These are phyloP conservation scores for Pygoscelis antarcticus DNA, from an alignment of 2,113 vertebrate species.

Conservation along the genomic window DNA sequence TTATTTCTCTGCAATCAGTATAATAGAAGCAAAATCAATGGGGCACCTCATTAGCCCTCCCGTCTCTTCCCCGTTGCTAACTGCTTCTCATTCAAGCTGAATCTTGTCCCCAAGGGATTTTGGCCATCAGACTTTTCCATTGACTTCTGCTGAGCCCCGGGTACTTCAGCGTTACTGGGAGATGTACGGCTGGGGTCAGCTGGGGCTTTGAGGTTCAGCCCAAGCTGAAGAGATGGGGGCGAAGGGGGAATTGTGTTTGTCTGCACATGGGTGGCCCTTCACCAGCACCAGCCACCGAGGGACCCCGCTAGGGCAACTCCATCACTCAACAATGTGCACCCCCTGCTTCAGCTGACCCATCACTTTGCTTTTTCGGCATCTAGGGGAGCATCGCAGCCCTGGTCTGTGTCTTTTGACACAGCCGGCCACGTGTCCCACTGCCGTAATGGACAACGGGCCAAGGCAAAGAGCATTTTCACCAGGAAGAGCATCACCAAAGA, in stretches of 20 bases:
- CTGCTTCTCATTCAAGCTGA: background rate
- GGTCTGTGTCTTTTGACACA: rapidly evolving
- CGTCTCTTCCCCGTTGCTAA: background rate
- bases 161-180: background rate
- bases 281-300: background rate
- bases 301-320: background rate
- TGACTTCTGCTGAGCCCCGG: background rate
- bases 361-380: rapidly evolving
- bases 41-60: background rate
- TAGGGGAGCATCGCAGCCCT: background rate
- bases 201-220: background rate
- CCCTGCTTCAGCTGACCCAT: background rate
- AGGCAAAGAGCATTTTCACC: background rate
- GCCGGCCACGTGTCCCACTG: rapidly evolving
- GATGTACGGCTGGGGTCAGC: background rate
- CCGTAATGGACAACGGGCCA: rapidly evolving
- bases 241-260: too few species aligned
- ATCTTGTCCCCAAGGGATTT: background rate
- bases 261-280: background rate
- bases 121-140: background rate
- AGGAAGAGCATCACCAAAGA: background rate
- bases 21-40: background rate
- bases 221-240: background rate
- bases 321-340: rapidly evolving
- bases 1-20: background rate